Evolutionary conservation across 2,888 invertebrate genomes (phyloP), one percentile per base, ranked within the genome.

Genomic region (Caenorhabditis drosophilae): DNA sequence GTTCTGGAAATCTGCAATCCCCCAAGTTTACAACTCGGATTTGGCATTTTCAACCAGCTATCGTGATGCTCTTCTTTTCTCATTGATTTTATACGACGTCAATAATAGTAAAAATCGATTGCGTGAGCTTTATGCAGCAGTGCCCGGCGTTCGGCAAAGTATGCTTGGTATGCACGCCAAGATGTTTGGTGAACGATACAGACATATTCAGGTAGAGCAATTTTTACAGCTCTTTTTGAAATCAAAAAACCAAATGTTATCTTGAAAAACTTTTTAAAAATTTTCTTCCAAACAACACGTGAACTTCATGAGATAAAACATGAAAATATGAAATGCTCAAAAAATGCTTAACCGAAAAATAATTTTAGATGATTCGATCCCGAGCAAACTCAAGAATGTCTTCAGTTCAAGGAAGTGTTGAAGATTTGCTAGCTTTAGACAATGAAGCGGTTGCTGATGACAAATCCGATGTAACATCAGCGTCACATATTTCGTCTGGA

Each of bases 101-200:
- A 80, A 80, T 59, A 61, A 64, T 45, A 73, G 77, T 44, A 77
- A 77, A 60, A 78, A 74, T 49, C 61, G 76, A 36, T 54, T 78
- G 11, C 48, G 78, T 6, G 80, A 80, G 55, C 59, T 80, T 6
- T 80, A 78, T 63, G 80, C 80, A 1, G 79, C 80, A 4, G 77
- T 79, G 7, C 80, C 80, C 2, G 78, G 79, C 7, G 68, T 80
- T 20, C 49, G 78, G 11, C 73, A 77, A 56, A 76, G 76, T 51
- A 70, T 80, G 75, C 59, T 80, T 18, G 80, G 79, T 22, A 70
- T 69, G 1, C 70, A 73, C 46, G 79, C 80, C 7, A 80, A 80
- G 53, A 62, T 72, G 16, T 80, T 80, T 51, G 77, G 75, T 11
- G 79, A 79, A 35, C 69, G 70, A 55, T 77, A 72, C 54, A 50